Conservation (phyloP, 2,113 vertebrate species). For the Lichenostomus cassidix region DNA sequence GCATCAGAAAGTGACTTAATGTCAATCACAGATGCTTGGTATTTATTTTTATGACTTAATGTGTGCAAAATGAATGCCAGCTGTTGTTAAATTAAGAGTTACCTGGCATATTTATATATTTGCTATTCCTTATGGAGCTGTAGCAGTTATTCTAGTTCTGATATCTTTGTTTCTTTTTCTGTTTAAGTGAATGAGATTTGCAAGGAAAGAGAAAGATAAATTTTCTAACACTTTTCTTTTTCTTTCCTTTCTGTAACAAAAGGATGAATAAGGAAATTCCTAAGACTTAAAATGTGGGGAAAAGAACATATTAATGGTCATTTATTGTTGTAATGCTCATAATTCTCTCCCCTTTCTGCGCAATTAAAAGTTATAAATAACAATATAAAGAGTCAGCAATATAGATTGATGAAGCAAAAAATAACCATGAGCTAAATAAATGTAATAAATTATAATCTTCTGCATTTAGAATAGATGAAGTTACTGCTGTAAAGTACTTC, state of each 20-base stretch:
- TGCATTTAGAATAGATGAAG: neutral
- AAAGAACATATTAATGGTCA: neutral
- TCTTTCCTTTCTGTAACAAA: neutral
- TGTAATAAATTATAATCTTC: conserved; percentile 11
- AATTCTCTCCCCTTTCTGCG: neutral
- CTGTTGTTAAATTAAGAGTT: neutral
- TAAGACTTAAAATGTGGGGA: neutral
- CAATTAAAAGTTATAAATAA: neutral
- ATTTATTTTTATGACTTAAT: neutral
- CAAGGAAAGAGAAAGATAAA: neutral
- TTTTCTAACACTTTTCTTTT: neutral
- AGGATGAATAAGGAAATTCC: neutral
- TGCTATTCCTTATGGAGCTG: neutral
- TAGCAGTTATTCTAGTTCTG: neutral
- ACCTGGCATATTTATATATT: neutral
- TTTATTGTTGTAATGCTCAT: neutral
- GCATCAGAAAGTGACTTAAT: neutral
- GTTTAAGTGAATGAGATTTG: neutral
- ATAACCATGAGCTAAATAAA: neutral
- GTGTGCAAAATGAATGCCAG: neutral
- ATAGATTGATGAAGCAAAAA: conserved; percentile 9
- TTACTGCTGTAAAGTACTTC: neutral
- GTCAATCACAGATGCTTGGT: neutral
- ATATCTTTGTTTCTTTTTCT: neutral
- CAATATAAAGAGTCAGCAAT: neutral